Percentiles rank a stretch among this genome's conserved stretches.
These are phyloP conservation scores for Sebastes hubbsi DNA, from an alignment of 2,797 vertebrate genomes.

Conservation along the genomic window DNA sequence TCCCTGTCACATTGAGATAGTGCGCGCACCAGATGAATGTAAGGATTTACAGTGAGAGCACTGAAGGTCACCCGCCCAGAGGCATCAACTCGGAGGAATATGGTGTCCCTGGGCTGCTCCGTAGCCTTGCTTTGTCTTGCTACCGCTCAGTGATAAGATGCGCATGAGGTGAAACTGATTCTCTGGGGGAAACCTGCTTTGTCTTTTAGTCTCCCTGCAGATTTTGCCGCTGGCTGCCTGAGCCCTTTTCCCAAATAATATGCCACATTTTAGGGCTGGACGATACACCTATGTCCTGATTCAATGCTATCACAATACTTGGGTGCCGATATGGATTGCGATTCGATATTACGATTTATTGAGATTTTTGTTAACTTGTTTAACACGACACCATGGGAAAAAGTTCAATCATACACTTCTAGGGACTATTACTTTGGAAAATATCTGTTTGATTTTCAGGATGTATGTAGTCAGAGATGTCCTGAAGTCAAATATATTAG, in stretches of 20 bases:
- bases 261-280: neutral
- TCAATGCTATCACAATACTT: no score
- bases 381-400: no score
- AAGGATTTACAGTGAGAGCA: conserved; percentile 48
- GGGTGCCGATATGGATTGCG: no score
- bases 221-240: neutral
- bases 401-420: no score
- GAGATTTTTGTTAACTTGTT: no score
- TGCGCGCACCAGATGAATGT: conserved; percentile 25
- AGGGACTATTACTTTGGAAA: no score
- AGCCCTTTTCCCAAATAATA: neutral
- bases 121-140: conserved; percentile 7
- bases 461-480: no score
- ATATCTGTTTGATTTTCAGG: no score
- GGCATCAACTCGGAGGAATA: neutral
- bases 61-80: conserved; percentile 45
- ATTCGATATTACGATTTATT: no score
- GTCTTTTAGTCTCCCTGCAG: conserved; percentile 9
- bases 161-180: neutral
- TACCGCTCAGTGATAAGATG: conserved; percentile 24
- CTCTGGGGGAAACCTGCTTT: neutral
- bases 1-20: conserved; percentile 37
- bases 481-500: no score
- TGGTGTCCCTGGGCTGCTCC: neutral
- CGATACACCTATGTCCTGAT: no score